Evolutionary conservation across 2,888 invertebrate genomes (phyloP).

Genomic region (Rhagium mordax): DNA sequence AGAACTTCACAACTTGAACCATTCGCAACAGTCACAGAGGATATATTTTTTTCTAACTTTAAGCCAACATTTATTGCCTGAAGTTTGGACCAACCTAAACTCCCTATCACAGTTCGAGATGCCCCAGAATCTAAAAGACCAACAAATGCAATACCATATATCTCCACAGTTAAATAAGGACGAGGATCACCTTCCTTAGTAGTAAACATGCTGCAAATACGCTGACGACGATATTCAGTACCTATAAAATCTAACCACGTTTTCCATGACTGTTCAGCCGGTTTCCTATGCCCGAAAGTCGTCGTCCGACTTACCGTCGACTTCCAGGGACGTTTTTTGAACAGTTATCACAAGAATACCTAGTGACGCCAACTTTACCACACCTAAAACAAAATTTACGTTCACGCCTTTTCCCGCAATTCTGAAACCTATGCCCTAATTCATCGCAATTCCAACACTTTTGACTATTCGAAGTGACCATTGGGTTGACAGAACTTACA

Average conservation of each 20-base stretch:
- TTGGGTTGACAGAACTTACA: too few species aligned
- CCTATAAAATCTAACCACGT: constrained; percentile 16
- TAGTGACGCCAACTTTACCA: too few species aligned
- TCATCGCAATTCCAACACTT: too few species aligned
- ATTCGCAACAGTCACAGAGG: constrained; percentile 4
- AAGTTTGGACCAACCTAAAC: not conserved
- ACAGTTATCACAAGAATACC: not conserved
- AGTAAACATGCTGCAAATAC: constrained; percentile 5
- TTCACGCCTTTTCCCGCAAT: too few species aligned
- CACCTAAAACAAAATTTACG: too few species aligned
- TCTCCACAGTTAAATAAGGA: constrained; percentile 23
- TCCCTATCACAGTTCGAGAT: constrained; percentile 7
- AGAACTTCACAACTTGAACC: constrained; percentile 12
- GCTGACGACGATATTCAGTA: not conserved
- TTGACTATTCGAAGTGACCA: too few species aligned
- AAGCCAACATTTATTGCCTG: constrained; percentile 2
- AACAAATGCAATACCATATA: constrained; percentile 9
- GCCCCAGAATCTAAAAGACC: constrained; percentile 22
- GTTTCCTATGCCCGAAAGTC: not conserved
- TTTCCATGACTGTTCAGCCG: constrained; percentile 23
- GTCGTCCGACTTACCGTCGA: not conserved
- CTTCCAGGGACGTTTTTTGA: not conserved
- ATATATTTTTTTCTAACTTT: not conserved
- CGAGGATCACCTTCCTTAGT: constrained; percentile 5
- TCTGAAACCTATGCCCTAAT: too few species aligned